These are phyloP conservation scores for Luperina testacea DNA, from an alignment of 2,888 invertebrate genomes.

Conservation along the genomic window DNA sequence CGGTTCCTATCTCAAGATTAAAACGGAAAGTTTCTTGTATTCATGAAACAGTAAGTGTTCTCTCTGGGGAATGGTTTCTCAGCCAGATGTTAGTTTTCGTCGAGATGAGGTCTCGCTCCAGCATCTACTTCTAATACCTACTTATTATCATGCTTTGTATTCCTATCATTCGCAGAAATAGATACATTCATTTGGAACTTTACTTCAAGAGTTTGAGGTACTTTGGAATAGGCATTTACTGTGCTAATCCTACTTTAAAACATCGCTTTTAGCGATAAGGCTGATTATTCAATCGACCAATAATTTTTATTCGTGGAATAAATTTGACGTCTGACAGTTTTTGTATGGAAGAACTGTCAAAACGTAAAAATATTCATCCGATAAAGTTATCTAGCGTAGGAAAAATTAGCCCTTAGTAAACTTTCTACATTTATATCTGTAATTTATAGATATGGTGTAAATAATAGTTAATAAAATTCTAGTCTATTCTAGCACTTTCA, in stretches of 20 bases:
- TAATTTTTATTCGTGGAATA: too few relatives aligned
- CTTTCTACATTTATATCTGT: background rate
- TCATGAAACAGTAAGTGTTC: constrained; percentile 12
- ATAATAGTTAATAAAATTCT: too few relatives aligned
- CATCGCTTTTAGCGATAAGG: background rate
- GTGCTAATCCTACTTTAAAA: background rate
- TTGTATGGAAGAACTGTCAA: too few relatives aligned
- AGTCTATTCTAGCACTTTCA: background rate
- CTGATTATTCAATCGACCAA: too few relatives aligned
- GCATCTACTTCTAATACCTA: background rate
- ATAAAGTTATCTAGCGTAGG: too few relatives aligned
- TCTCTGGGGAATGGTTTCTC: constrained; percentile 19
- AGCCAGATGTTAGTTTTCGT: constrained; percentile 24
- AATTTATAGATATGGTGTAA: background rate
- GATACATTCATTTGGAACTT: background rate
- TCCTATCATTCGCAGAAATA: background rate
- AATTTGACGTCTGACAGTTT: too few relatives aligned
- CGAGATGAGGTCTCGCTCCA: constrained; percentile 19
- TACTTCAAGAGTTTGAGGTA: background rate
- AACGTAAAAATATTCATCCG: too few relatives aligned
- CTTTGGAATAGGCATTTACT: background rate
- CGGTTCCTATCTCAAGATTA: constrained; percentile 28
- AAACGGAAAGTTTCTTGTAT: constrained; percentile 33
- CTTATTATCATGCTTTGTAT: background rate
- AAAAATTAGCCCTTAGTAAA: background rate